phyloP scores from a whole-genome alignment of 2,797 vertebrate genomes.

The Halcyon smyrnensis region DNA sequence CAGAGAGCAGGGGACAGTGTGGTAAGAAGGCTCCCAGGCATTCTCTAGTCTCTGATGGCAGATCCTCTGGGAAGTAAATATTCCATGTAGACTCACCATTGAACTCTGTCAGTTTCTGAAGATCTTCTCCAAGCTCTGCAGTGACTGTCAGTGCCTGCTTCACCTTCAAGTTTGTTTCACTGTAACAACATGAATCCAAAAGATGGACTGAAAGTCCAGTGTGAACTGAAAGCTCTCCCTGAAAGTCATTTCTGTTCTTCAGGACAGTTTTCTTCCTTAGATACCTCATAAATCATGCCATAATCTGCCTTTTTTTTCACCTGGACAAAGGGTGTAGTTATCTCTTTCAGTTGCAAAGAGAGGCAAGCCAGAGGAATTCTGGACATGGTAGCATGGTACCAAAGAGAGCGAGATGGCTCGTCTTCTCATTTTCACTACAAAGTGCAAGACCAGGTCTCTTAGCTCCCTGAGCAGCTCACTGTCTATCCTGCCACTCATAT shows the following conservation, averaged over 20 bases:
- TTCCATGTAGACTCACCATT: constrained; percentile 79
- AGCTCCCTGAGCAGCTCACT: background rate
- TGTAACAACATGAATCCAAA: constrained; percentile 51
- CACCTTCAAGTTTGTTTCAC: constrained; percentile 97
- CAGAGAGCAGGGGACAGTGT: background rate
- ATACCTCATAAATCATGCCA: background rate
- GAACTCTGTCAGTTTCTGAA: constrained; percentile 84
- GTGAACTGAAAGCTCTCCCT: background rate
- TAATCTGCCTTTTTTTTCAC: background rate
- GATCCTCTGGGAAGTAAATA: background rate
- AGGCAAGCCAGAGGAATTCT: background rate
- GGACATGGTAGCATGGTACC: background rate
- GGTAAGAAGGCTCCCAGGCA: background rate
- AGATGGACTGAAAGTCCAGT: background rate
- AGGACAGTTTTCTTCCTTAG: background rate
- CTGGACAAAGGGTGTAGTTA: background rate
- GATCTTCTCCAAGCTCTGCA: constrained; percentile 84
- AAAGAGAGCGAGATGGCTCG: background rate
- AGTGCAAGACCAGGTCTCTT: background rate
- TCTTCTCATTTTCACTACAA: background rate
- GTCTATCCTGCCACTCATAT: background rate
- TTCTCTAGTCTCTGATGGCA: background rate
- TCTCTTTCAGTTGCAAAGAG: background rate
- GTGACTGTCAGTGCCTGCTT: constrained; percentile 91
- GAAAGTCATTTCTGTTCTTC: background rate